phyloP scores from a whole-genome alignment of 2,888 invertebrate species.

The Hypomecis punctinalis region DNA sequence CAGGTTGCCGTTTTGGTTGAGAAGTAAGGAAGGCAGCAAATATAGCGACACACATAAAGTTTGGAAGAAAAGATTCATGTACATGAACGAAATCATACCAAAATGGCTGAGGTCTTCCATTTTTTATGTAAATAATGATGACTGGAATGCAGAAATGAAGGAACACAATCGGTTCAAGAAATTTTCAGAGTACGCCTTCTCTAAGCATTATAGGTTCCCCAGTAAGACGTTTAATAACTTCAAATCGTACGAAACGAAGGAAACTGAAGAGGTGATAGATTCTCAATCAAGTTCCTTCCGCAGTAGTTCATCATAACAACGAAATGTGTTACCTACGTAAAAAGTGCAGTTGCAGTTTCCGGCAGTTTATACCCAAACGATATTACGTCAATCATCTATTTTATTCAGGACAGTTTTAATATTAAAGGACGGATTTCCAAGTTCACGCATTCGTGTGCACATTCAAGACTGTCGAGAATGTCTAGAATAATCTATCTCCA shows the following conservation, averaged over 20 bases:
- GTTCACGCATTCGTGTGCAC: too few species aligned
- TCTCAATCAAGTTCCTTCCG: neutral
- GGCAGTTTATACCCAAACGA: too few species aligned
- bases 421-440: too few species aligned
- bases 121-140: constrained; percentile 55
- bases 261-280: neutral
- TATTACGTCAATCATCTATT: too few species aligned
- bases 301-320: neutral
- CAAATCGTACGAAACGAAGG: constrained; percentile 12
- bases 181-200: constrained; percentile 63
- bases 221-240: constrained; percentile 19
- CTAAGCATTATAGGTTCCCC: constrained; percentile 51
- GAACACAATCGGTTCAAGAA: constrained; percentile 59
- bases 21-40: constrained; percentile 53
- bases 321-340: neutral
- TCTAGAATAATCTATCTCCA: too few species aligned
- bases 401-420: too few species aligned
- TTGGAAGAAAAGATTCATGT: constrained; percentile 66
- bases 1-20: constrained; percentile 66
- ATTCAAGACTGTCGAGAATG: too few species aligned
- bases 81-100: constrained; percentile 67
- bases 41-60: constrained; percentile 62
- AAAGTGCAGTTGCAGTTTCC: too few species aligned
- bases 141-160: constrained; percentile 62
- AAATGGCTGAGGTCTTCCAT: constrained; percentile 58